A percentile compares a stretch with the other conserved stretches of the same genome.
Evolutionary conservation across 1,140 invertebrate genomes (phyloP).

Genomic region (Pachypsylla venusta): DNA sequence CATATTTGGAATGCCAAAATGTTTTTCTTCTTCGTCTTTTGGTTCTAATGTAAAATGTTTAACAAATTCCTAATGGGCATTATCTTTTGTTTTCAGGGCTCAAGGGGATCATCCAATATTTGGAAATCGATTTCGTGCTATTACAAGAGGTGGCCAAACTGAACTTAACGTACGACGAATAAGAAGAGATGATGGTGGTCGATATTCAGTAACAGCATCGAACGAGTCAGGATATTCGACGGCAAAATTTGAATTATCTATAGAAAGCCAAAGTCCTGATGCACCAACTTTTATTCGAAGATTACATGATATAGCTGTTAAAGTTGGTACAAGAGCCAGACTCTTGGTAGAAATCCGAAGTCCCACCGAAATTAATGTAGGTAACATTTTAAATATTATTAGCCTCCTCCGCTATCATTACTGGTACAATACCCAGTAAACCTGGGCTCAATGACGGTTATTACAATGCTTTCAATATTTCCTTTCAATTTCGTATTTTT

Average conservation of each 20-base stretch:
- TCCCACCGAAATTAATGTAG: conserved; percentile 57
- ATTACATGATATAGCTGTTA: conserved; percentile 62
- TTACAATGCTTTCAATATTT: too few species aligned
- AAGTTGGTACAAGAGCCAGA: conserved; percentile 66
- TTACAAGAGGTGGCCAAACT: conserved; percentile 33
- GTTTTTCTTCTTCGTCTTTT: too few species aligned
- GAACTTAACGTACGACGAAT: conserved; percentile 38
- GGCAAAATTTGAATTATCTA: conserved; percentile 29
- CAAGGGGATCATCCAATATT: conserved; percentile 39
- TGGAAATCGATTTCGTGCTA: conserved; percentile 27
- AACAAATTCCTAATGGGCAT: too few species aligned
- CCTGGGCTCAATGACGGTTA: too few species aligned
- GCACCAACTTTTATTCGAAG: conserved; percentile 60
- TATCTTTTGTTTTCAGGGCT: conserved; percentile 25
- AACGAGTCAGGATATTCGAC: conserved; percentile 33
- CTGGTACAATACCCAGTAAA: too few species aligned
- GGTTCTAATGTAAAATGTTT: too few species aligned
- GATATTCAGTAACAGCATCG: conserved; percentile 41
- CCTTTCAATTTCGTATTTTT: too few species aligned
- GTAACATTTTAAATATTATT: too few species aligned
- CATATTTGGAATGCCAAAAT: too few species aligned
- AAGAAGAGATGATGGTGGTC: conserved; percentile 36
- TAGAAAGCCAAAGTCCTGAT: conserved; percentile 35
- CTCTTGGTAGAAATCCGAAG: conserved; percentile 68
- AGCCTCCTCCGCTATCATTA: too few species aligned